Base-by-base conservation (phyloP, 92 coral and sea anemone genomes). In the Paramuricea clavata region DNA sequence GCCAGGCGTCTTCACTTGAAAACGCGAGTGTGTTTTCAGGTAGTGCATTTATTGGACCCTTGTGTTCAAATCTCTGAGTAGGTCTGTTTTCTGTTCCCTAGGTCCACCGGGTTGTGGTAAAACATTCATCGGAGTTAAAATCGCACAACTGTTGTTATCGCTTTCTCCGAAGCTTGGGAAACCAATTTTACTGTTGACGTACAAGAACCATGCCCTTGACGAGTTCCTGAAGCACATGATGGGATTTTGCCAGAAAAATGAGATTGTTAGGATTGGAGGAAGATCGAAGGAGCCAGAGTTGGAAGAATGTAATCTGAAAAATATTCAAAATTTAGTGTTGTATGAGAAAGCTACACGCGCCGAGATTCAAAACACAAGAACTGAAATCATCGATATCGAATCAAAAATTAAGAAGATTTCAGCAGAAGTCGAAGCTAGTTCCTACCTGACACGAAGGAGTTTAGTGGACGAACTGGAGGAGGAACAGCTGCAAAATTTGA, bases 201-300 rank as follows among this genome's bases (percentile, higher is more conserved):
- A 39, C 44, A 39, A 39, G 44, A 39, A 39, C 44, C 44, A 39
- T 39, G 44, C 44, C 44, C 44, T 81, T 27, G 85, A 81, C 76
- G 85, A 81, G 44, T 81, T 62, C 85, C 76, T 81, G n/a, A 35
- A 26, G 33, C 65, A 36, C 50, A 81, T 81, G 85, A 17, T 81
- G 13, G 49, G 57, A 25, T 81, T 81, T 35, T 81, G 85, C 57
- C 17, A 61, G 16, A 31, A 23, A 61, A 47, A 81, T 10, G 54
- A 81, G 21, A 19, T 81, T 47, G 85, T 81, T 6, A 27, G 85
- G 13, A 81, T 81, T 15, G 85, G 85, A 26, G 85, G 85, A 31
- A 81, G 85, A 81, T 81, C 85, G 12, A 81, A 81, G 33, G 85
- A 81, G 33, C 78, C 78, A 10, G 27, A 81, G 26, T 75, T 81